Conservation (phyloP, 2,113 vertebrate species). For the Sander vitreus region DNA sequence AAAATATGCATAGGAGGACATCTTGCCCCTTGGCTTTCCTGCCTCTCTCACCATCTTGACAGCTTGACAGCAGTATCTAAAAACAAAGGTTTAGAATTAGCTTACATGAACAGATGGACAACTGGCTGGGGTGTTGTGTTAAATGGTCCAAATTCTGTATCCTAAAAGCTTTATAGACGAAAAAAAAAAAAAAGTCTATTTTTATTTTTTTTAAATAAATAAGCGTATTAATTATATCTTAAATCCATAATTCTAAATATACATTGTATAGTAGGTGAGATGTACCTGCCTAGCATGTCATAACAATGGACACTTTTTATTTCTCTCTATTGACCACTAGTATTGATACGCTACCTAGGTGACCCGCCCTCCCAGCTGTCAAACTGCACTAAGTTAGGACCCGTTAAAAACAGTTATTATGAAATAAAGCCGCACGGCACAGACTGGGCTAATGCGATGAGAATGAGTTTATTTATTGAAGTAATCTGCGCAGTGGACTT, state of each 20-base stretch:
- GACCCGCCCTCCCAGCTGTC: conserved; percentile 55
- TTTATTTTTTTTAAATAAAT: too few species aligned
- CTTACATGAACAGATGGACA: background rate
- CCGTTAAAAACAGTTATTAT: conserved; percentile 7
- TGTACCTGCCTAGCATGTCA: background rate
- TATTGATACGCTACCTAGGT: conserved; percentile 5
- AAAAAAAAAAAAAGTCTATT: background rate
- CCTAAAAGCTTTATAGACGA: background rate
- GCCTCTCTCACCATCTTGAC: conserved; percentile 95
- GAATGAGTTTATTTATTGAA: conserved; percentile 37
- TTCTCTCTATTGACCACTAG: conserved; percentile 14
- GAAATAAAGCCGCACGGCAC: conserved; percentile 34
- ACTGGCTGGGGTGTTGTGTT: background rate
- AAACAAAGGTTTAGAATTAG: conserved; percentile 24
- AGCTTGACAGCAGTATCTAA: conserved; percentile 78
- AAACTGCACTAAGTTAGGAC: conserved; percentile 46
- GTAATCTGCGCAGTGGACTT: background rate
- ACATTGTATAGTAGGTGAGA: background rate
- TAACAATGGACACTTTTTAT: conserved; percentile 6
- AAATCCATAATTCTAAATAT: background rate
- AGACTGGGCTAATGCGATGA: conserved; percentile 4
- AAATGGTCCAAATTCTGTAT: background rate
- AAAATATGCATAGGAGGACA: conserved; percentile 98
- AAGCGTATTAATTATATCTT: background rate
- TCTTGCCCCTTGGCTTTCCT: conserved; percentile 95